Conservation (phyloP, 23 tunicate genomes). For the Ascidia mentula region DNA sequence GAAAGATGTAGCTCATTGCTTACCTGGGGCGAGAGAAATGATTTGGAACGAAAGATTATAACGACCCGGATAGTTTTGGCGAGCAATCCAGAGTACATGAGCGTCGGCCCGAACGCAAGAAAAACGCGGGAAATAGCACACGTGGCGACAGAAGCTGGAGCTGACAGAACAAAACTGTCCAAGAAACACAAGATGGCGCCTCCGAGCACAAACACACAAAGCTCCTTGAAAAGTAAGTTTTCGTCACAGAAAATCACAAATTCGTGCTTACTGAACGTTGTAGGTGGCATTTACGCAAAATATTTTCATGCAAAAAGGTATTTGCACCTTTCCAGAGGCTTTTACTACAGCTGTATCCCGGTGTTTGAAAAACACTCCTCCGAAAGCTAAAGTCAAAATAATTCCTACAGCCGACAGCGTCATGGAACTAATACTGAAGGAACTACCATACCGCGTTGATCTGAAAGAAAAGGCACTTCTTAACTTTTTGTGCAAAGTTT, state of each 20-base stretch:
- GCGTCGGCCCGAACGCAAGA: constrained; percentile 52
- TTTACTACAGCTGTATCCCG: constrained; percentile 60
- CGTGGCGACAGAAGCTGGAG: constrained; percentile 20
- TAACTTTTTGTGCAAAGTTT: too few relatives aligned
- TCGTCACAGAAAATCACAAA: too few relatives aligned
- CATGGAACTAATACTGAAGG: constrained; percentile 40
- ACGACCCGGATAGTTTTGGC: constrained; percentile 71
- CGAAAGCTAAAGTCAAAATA: constrained; percentile 22
- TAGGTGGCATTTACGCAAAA: too few relatives aligned
- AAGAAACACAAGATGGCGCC: constrained; percentile 38
- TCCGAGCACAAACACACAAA: constrained; percentile 44
- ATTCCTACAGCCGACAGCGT: constrained; percentile 33
- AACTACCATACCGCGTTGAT: not conserved
- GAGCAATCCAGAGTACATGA: constrained; percentile 55
- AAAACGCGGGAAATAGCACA: constrained; percentile 40
- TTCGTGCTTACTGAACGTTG: too few relatives aligned
- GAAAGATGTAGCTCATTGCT: too few relatives aligned
- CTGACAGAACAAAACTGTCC: constrained; percentile 24
- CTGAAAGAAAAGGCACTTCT: constrained; percentile 27
- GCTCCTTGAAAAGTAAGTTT: constrained; percentile 70
- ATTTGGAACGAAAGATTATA: constrained; percentile 42
- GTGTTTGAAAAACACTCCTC: constrained; percentile 12
- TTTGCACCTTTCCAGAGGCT: constrained; percentile 60
- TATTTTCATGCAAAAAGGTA: too few relatives aligned
- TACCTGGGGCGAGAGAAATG: constrained; percentile 15